These are phyloP conservation scores for Apostichopus japonicus DNA, from an alignment of 35 echinoderm and acorn worm genomes.

Conservation along the genomic window DNA sequence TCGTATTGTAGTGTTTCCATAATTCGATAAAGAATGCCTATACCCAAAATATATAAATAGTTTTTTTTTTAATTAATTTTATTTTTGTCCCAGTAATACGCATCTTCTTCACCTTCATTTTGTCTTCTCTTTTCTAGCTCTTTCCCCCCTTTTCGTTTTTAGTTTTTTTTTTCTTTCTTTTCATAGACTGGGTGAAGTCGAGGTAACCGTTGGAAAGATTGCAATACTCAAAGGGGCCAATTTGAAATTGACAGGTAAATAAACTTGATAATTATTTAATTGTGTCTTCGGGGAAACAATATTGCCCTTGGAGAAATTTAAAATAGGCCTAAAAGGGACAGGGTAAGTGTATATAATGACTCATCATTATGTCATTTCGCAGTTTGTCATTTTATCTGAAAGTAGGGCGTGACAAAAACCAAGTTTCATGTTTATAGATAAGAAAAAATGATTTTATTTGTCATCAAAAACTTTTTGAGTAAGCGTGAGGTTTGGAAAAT, in stretches of 20 bases:
- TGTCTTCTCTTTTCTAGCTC: background rate
- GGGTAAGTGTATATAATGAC: background rate
- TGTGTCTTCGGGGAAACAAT: background rate
- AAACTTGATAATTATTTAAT: background rate
- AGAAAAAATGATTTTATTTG: too few species aligned
- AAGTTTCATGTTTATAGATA: too few species aligned
- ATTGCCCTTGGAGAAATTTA: conserved; percentile 16
- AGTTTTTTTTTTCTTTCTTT: background rate
- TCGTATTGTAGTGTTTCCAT: too few species aligned
- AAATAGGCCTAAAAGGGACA: conserved; percentile 9
- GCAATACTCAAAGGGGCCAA: background rate
- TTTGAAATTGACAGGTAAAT: background rate
- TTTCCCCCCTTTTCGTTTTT: background rate
- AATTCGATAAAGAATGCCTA: too few species aligned
- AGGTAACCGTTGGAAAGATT: background rate
- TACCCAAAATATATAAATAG: too few species aligned
- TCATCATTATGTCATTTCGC: conserved; percentile 1
- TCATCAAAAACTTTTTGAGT: too few species aligned
- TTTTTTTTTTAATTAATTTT: too few species aligned
- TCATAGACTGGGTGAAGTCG: background rate
- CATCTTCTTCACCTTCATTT: too few species aligned
- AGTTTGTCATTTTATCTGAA: background rate
- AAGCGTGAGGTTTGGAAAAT: too few species aligned
- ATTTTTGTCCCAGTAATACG: too few species aligned
- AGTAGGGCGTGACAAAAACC: background rate